A percentile compares a stretch with the other conserved stretches of the same genome.
phyloP scores from a whole-genome alignment of 2,888 invertebrate species.

The Sialis fuliginosa region DNA sequence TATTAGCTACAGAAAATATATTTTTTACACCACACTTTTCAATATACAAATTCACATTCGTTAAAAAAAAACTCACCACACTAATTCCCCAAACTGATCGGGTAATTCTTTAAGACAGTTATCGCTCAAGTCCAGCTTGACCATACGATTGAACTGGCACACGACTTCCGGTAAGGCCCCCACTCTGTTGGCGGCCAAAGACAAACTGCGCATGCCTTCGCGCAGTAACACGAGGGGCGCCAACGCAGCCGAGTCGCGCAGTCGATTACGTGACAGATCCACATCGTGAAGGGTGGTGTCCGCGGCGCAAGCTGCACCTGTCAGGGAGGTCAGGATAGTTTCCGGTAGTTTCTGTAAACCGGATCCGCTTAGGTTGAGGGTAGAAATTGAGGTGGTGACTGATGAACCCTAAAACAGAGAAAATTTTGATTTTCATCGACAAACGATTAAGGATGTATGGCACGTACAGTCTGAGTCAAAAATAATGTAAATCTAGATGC shows the following conservation, averaged over 20 bases:
- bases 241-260: constrained; percentile 15
- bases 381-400: too few relatives aligned
- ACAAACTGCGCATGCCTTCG: constrained; percentile 20
- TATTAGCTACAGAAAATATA: too few relatives aligned
- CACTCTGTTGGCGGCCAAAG: constrained; percentile 36
- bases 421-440: not conserved
- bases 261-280: constrained; percentile 21
- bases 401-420: not conserved
- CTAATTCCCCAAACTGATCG: constrained; percentile 37
- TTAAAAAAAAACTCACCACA: constrained; percentile 24
- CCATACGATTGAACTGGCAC: constrained; percentile 38
- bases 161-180: constrained; percentile 39
- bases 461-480: too few relatives aligned
- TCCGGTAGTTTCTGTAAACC: constrained; percentile 6
- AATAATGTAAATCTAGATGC: too few relatives aligned
- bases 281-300: constrained; percentile 19
- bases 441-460: too few relatives aligned
- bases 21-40: too few relatives aligned
- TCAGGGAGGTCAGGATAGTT: constrained; percentile 6
- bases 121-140: constrained; percentile 47
- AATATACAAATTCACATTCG: too few relatives aligned
- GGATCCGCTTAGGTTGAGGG: constrained; percentile 5
- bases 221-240: constrained; percentile 7
- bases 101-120: constrained; percentile 47
- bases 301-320: not conserved